Percentiles rank a stretch among this genome's conserved stretches.
Conservation (phyloP, 1,140 invertebrate genomes). For the Drosophila arizonae region DNA sequence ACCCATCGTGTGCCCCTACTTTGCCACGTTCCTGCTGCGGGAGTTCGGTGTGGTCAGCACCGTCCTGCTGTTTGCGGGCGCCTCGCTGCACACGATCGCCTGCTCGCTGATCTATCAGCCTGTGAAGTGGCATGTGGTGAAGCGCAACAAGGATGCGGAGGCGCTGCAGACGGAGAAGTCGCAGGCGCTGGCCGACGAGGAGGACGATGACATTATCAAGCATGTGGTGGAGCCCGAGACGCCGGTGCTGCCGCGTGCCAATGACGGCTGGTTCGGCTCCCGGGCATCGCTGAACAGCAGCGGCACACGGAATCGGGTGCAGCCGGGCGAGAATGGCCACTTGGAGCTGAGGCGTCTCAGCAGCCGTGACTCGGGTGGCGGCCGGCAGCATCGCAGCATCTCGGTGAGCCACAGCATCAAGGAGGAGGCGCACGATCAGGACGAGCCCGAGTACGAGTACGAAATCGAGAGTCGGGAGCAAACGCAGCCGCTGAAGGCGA, state of each 20-base stretch:
- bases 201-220: conserved; percentile 63
- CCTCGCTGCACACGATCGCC: conserved; percentile 85
- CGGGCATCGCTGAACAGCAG: conserved; percentile 73
- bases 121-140: conserved; percentile 86
- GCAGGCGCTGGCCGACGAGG: conserved; percentile 47
- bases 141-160: conserved; percentile 70
- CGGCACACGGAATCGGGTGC: conserved; percentile 61
- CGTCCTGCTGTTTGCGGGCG: conserved; percentile 84
- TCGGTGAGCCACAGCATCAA: conserved; percentile 74
- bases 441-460: conserved; percentile 11
- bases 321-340: conserved; percentile 38
- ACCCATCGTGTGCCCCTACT: conserved; percentile 84
- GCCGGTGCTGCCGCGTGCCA: conserved; percentile 86
- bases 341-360: conserved; percentile 68
- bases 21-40: conserved; percentile 84
- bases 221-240: conserved; percentile 85
- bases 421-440: conserved; percentile 50
- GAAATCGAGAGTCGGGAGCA: conserved; percentile 16
- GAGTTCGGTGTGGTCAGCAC: conserved; percentile 84
- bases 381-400: conserved; percentile 59
- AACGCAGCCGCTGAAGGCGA: conserved; percentile 16
- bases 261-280: conserved; percentile 87
- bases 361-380: conserved; percentile 43
- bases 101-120: conserved; percentile 86
- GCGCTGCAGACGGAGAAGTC: conserved; percentile 47